Conservation (phyloP, 2,113 vertebrate species). For the Aplodontia rufa region DNA sequence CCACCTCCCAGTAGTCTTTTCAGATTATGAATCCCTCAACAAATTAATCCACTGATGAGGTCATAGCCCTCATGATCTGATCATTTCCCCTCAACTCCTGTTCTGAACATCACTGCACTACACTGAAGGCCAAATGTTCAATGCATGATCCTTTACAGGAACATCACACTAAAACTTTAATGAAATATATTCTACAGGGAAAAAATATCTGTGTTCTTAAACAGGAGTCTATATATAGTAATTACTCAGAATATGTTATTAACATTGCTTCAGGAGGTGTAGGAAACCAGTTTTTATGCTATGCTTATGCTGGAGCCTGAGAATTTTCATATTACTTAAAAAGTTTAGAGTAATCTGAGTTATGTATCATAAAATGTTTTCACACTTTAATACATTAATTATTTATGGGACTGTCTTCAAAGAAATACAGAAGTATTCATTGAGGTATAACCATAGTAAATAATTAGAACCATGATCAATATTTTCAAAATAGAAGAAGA, state of each 20-base stretch:
- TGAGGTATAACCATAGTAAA: not conserved
- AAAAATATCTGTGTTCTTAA: not conserved
- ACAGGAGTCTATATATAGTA: not conserved
- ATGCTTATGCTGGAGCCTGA: not conserved
- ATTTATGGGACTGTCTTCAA: not conserved
- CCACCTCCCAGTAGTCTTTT: not conserved
- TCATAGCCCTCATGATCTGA: not conserved
- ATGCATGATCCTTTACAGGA: not conserved
- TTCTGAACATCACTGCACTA: not conserved
- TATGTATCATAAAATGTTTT: not conserved
- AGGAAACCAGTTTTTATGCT: not conserved
- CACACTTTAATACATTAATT: not conserved
- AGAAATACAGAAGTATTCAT: not conserved
- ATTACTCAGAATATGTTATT: not conserved
- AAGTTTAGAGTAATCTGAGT: not conserved
- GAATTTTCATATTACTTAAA: not conserved
- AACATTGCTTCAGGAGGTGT: not conserved
- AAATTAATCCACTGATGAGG: not conserved
- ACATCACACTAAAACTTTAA: not conserved
- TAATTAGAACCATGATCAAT: not conserved
- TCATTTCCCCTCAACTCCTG: not conserved
- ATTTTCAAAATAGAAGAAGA: not conserved
- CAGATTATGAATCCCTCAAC: not conserved
- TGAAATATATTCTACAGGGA: not conserved
- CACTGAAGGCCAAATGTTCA: not conserved